Percentiles rank a stretch among this genome's conserved stretches.
Evolutionary conservation across 2,888 invertebrate species (phyloP).

Genomic region (Lithophane socia): DNA sequence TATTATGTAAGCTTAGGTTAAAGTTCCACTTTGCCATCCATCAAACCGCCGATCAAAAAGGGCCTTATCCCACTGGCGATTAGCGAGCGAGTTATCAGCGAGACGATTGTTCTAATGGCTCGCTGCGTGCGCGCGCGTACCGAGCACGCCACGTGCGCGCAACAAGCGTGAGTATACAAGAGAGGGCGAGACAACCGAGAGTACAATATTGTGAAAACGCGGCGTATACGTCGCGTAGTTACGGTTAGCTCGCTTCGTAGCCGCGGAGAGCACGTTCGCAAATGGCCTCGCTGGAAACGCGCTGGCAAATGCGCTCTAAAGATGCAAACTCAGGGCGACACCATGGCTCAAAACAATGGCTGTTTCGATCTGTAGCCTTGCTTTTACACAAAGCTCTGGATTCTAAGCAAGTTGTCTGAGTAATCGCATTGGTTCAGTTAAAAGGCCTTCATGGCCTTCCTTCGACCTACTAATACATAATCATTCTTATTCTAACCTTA

Average conservation of each 20-base stretch:
- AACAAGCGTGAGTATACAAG: too few species aligned
- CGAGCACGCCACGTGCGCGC: too few species aligned
- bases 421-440: background rate
- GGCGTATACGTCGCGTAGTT: too few species aligned
- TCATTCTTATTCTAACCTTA: background rate
- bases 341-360: background rate
- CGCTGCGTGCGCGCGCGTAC: too few species aligned
- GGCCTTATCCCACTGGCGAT: too few species aligned
- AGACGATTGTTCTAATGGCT: too few species aligned
- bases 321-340: background rate
- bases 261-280: too few species aligned
- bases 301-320: background rate
- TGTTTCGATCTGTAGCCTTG: background rate
- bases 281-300: too few species aligned
- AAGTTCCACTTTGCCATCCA: background rate
- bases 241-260: too few species aligned
- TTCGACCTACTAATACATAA: conserved; percentile 5
- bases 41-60: background rate
- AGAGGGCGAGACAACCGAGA: too few species aligned
- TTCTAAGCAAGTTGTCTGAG: background rate
- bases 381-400: background rate
- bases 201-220: too few species aligned
- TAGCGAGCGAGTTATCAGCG: too few species aligned
- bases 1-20: background rate
- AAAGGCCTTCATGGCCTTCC: background rate